Evolutionary conservation across 2,113 vertebrate genomes (phyloP).

Genomic region (cattle (Bos taurus)): DNA sequence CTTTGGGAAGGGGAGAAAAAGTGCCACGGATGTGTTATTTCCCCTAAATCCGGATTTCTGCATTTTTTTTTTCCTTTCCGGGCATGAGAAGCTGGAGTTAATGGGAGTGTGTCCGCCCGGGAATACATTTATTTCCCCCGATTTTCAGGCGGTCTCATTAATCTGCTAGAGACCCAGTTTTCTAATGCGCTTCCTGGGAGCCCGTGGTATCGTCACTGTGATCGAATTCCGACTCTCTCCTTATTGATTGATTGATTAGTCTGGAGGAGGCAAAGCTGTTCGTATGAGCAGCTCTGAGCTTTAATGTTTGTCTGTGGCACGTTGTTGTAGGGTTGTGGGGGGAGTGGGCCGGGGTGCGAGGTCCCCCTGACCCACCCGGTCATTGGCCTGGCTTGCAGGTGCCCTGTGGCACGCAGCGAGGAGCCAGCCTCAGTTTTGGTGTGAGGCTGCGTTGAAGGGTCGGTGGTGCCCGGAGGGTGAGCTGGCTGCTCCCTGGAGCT

Average conservation of each 20-base stretch:
- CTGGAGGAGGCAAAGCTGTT: not conserved
- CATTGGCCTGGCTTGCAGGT: not conserved
- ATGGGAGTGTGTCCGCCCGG: fast-evolving
- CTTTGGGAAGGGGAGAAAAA: not conserved
- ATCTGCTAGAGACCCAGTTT: not conserved
- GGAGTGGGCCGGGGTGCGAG: not conserved
- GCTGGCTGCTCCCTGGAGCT: not conserved
- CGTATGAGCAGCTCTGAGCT: not conserved
- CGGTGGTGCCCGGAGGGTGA: fast-evolving
- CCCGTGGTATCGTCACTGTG: not conserved
- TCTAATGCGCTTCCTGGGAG: fast-evolving
- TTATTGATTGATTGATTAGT: not conserved
- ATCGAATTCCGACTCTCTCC: not conserved
- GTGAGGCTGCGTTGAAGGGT: not conserved
- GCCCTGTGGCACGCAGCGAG: fast-evolving
- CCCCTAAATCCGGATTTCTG: constrained; percentile 28
- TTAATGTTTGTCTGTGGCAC: not conserved
- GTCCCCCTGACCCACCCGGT: fast-evolving
- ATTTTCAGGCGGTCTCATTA: not conserved
- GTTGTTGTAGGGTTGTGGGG: fast-evolving
- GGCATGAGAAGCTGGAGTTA: not conserved
- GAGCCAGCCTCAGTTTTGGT: not conserved
- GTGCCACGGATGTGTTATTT: constrained; percentile 33
- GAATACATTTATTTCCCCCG: not conserved
- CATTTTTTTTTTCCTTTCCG: not conserved